Evolutionary conservation across 2,888 invertebrate genomes (phyloP).

Genomic region (Eudemis profundana): DNA sequence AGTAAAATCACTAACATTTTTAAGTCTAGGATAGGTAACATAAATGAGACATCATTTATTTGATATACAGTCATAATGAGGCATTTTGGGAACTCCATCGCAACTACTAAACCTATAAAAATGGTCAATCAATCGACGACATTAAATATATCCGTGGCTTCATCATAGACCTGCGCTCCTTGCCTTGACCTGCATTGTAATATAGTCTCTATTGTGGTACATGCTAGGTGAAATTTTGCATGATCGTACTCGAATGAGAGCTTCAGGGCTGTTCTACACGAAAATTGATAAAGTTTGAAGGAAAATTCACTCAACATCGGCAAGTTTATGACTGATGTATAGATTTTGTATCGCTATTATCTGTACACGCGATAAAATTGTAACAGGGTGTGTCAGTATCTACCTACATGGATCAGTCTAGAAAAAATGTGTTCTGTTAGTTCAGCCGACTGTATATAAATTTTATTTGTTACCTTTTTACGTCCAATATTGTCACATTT

Average conservation of each 20-base stretch:
- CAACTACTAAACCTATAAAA: conserved; percentile 45
- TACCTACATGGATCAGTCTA: conserved; percentile 11
- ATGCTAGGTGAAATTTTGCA: conserved; percentile 7
- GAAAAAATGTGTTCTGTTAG: conserved; percentile 2
- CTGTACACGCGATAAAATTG: conserved; percentile 31
- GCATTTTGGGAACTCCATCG: conserved; percentile 55
- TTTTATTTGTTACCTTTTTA: not conserved
- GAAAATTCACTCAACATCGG: conserved; percentile 58
- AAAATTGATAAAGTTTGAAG: conserved; percentile 64
- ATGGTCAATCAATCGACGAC: conserved; percentile 35
- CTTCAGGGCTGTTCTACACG: conserved; percentile 51
- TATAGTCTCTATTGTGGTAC: conserved; percentile 5
- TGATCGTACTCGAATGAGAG: conserved; percentile 48
- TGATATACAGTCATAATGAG: not conserved
- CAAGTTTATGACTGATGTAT: conserved; percentile 54
- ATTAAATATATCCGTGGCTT: conserved; percentile 22
- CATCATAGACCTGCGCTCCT: conserved; percentile 11
- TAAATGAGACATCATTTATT: not conserved
- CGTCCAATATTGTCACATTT: not conserved
- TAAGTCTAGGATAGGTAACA: not conserved
- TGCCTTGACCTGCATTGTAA: not conserved
- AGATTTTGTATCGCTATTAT: conserved; percentile 48
- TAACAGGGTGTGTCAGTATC: conserved; percentile 25
- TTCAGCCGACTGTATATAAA: not conserved
- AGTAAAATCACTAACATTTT: too few species aligned